phyloP scores from a whole-genome alignment of 2,797 vertebrate genomes.

The Falco rusticolus region DNA sequence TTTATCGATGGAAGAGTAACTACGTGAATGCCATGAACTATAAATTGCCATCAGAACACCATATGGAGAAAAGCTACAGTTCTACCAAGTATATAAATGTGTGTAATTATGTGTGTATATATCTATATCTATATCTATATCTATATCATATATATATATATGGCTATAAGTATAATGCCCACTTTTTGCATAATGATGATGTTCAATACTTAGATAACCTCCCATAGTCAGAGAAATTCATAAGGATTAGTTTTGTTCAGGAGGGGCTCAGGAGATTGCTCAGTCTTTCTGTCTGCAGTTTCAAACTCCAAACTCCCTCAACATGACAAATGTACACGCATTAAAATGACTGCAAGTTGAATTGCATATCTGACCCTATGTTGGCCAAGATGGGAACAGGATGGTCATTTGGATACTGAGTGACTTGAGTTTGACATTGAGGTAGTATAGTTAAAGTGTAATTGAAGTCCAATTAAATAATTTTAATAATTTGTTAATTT shows the following conservation, averaged over 20 bases:
- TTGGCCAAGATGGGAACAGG: neutral
- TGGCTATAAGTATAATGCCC: neutral
- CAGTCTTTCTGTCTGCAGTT: neutral
- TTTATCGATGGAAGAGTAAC: neutral
- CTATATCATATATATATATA: neutral
- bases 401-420: neutral
- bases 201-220: neutral
- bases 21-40: neutral
- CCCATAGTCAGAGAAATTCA: neutral
- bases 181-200: neutral
- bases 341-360: neutral
- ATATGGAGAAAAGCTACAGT: neutral
- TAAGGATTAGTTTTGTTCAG: neutral
- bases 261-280: neutral
- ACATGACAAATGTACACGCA: fast-evolving
- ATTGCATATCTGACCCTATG: neutral
- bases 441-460: neutral
- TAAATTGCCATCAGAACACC: neutral
- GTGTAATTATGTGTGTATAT: neutral
- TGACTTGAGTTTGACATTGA: neutral
- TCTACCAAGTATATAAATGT: neutral
- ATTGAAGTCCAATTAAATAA: neutral
- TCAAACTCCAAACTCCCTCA: neutral
- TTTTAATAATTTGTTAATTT: neutral
- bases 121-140: neutral